These are phyloP conservation scores for Chionodraco myersi DNA, from an alignment of 2,113 vertebrate species.

Conservation along the genomic window DNA sequence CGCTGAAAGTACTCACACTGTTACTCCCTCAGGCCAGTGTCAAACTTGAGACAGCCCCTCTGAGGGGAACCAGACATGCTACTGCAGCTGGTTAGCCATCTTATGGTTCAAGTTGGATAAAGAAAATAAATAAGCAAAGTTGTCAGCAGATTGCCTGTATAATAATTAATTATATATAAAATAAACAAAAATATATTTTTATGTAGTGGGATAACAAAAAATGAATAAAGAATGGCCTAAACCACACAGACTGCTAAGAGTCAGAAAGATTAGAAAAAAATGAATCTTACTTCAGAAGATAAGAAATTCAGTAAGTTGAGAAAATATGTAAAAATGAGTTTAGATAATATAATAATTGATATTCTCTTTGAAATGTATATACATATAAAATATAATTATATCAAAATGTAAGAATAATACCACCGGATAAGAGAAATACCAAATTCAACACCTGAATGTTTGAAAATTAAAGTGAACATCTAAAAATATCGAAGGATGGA, in stretches of 20 bases:
- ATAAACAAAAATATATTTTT: not conserved
- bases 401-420: too few relatives aligned
- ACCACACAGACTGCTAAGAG: not conserved
- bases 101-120: conserved; percentile 8
- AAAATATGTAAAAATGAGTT: not conserved
- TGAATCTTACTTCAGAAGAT: not conserved
- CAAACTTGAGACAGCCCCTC: conserved; percentile 24
- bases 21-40: conserved; percentile 31
- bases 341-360: too few relatives aligned
- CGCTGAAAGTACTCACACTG: conserved; percentile 31
- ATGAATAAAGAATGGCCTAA: not conserved
- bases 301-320: not conserved
- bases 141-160: not conserved
- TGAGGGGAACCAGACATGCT: conserved; percentile 46
- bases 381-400: too few relatives aligned
- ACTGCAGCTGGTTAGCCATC: conserved; percentile 34
- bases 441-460: not conserved
- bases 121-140: not conserved
- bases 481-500: not conserved
- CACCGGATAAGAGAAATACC: too few relatives aligned
- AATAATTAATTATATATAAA: not conserved
- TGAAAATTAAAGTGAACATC: not conserved
- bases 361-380: too few relatives aligned
- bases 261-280: not conserved
- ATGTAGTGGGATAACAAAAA: not conserved